Evolutionary conservation across 1,140 invertebrate species (phyloP).

Genomic region (Danaus plexippus): DNA sequence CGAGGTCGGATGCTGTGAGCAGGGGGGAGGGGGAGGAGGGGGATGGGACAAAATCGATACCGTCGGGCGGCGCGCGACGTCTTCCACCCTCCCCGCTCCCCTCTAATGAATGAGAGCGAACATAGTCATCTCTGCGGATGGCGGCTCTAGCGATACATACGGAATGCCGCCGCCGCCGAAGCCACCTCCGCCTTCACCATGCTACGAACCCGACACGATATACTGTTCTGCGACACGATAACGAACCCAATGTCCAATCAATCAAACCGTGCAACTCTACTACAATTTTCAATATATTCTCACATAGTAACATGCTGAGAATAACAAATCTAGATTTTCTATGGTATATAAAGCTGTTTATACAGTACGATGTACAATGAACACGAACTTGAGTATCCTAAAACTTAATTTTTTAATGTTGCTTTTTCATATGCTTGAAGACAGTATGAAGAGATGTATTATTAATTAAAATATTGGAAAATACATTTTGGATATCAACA

Average conservation of each 20-base stretch:
- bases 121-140: conserved; percentile 67
- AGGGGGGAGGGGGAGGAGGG: conserved; percentile 45
- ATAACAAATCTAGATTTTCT: too few relatives aligned
- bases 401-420: too few relatives aligned
- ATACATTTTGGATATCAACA: too few relatives aligned
- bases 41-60: conserved; percentile 69
- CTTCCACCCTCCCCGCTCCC: conserved; percentile 51
- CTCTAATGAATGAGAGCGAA: conserved; percentile 68
- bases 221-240: conserved; percentile 44
- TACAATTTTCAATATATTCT: conserved; percentile 22
- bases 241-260: conserved; percentile 32
- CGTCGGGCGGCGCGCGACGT: conserved; percentile 64
- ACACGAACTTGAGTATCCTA: too few relatives aligned
- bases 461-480: too few relatives aligned
- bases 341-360: too few relatives aligned
- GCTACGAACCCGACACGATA: conserved; percentile 31
- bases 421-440: too few relatives aligned
- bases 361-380: too few relatives aligned
- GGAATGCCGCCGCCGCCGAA: conserved; percentile 39
- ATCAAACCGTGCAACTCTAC: conserved; percentile 35
- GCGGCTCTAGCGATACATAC: conserved; percentile 45
- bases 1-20: conserved; percentile 68
- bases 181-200: conserved; percentile 33
- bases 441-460: too few relatives aligned
- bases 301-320: neutral